These are phyloP conservation scores for Smutsia temminckii DNA, from an alignment of 2,797 vertebrate species.

Conservation along the genomic window DNA sequence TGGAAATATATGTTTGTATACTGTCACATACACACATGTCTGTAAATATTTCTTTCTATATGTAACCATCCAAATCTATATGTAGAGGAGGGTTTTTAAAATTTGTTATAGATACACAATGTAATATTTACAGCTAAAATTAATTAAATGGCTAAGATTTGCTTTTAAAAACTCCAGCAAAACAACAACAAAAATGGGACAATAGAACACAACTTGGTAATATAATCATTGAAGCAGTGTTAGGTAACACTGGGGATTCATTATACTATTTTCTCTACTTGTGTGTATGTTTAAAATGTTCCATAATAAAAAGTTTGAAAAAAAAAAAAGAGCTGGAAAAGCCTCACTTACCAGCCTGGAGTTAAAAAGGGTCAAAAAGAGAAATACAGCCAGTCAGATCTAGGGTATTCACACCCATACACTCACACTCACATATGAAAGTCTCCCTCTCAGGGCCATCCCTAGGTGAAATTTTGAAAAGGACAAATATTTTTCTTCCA, in stretches of 20 bases:
- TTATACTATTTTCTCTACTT: background rate
- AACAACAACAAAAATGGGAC: background rate
- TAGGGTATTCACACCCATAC: background rate
- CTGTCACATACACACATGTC: background rate
- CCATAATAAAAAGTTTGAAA: background rate
- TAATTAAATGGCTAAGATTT: constrained; percentile 43
- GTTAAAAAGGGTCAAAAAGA: constrained; percentile 16
- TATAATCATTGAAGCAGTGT: background rate
- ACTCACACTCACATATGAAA: background rate
- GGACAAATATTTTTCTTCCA: background rate
- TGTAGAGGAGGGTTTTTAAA: background rate
- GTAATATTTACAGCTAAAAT: constrained; percentile 27
- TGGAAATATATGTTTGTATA: background rate
- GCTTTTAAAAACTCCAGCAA: constrained; percentile 21
- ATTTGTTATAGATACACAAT: background rate
- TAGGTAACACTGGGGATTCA: background rate
- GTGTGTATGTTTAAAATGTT: background rate
- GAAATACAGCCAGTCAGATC: background rate
- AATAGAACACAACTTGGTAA: background rate
- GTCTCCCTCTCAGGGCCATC: background rate
- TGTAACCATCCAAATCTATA: background rate
- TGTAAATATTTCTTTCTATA: constrained; percentile 3
- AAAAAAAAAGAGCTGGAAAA: background rate
- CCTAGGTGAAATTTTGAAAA: constrained; percentile 18
- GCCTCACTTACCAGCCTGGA: background rate